Percentiles rank a stretch among this genome's conserved stretches.
Evolutionary conservation across 2,888 invertebrate species (phyloP).

Genomic region (Eilema depressum): DNA sequence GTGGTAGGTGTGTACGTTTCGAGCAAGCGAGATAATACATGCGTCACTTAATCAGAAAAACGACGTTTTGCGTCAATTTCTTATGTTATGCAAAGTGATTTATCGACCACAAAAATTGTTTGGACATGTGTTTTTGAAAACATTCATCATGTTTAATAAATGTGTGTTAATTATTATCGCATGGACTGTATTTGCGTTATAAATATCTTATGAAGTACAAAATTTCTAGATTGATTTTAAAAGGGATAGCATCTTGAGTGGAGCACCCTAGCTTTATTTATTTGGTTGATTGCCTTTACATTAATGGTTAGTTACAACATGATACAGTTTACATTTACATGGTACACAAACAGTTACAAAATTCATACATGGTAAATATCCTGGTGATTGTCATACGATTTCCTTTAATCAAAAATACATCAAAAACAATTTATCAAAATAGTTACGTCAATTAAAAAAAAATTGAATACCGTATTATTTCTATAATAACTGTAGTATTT

Average conservation of each 20-base stretch:
- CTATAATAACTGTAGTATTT: background rate
- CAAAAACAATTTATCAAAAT: background rate
- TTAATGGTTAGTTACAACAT: no score
- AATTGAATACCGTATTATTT: no score
- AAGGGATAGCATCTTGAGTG: no score
- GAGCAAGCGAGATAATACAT: background rate
- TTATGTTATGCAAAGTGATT: background rate
- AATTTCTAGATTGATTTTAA: no score
- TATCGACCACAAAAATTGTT: background rate
- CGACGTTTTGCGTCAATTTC: conserved; percentile 6
- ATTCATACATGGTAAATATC: no score
- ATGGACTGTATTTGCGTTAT: background rate
- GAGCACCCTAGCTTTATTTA: no score
- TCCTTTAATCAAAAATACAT: no score
- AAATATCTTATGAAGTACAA: background rate
- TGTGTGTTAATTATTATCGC: background rate
- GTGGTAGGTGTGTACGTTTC: background rate
- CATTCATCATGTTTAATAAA: background rate
- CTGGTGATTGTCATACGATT: no score
- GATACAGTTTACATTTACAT: no score
- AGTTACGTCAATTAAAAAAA: no score
- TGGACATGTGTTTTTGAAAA: conserved; percentile 11
- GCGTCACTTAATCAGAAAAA: background rate
- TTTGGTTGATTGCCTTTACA: no score
- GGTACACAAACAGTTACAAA: no score